A percentile compares a stretch with the other conserved stretches of the same genome.
phyloP scores from a whole-genome alignment of 2,797 vertebrate species.

The Coranthus polyacanthus region DNA sequence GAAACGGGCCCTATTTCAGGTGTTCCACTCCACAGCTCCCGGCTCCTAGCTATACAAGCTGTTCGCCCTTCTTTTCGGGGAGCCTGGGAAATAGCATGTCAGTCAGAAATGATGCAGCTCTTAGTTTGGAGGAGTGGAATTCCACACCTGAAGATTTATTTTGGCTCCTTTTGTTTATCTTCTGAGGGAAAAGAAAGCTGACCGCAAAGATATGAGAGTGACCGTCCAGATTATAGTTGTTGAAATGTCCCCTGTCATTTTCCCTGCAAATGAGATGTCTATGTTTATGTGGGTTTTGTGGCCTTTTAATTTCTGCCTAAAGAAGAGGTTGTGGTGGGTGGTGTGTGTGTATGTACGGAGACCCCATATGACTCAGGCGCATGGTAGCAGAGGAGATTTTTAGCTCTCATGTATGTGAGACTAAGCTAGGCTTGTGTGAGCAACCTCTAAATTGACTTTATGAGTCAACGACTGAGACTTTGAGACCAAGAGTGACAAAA shows the following conservation, averaged over 20 bases:
- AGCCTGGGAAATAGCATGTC: conserved; percentile 36
- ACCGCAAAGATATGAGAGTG: conserved; percentile 31
- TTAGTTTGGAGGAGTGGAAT: conserved; percentile 33
- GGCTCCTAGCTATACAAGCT: conserved; percentile 57
- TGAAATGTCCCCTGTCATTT: conserved; percentile 49
- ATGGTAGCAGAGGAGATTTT: conserved; percentile 50
- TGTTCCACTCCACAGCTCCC: conserved; percentile 72
- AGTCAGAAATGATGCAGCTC: conserved; percentile 18
- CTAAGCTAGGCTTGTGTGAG: conserved; percentile 60
- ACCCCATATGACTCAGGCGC: conserved; percentile 64
- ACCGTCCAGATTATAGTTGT: conserved; percentile 32
- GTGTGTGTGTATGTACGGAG: conserved; percentile 40
- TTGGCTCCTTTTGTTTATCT: conserved; percentile 22
- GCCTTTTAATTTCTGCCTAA: conserved; percentile 65
- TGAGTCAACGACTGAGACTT: conserved; percentile 69
- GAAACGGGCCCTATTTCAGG: conserved; percentile 74
- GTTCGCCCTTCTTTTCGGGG: conserved; percentile 38
- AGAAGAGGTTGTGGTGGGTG: conserved; percentile 60
- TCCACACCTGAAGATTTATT: conserved; percentile 54
- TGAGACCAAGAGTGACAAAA: conserved; percentile 54
- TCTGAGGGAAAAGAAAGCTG: conserved; percentile 33
- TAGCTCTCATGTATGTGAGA: conserved; percentile 39
- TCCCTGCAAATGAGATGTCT: conserved; percentile 48
- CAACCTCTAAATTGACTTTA: conserved; percentile 63
- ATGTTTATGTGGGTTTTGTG: conserved; percentile 67